Evolutionary conservation across 1,140 invertebrate genomes (phyloP).

Genomic region (Heliconius eleuchia): DNA sequence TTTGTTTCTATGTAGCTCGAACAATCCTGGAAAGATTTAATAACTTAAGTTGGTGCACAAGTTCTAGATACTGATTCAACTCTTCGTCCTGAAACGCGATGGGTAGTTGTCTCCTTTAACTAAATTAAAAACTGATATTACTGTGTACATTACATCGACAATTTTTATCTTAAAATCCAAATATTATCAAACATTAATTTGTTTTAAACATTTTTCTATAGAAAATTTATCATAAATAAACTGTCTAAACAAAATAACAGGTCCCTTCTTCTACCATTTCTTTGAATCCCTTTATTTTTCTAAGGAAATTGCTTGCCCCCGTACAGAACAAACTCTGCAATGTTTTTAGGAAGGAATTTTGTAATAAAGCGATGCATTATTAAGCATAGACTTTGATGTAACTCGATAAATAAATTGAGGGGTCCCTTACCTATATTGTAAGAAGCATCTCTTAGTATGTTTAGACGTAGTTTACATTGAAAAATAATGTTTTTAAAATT

Average conservation of each 20-base stretch:
- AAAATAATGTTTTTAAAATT: constrained; percentile 8
- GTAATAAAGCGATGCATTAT: constrained; percentile 66
- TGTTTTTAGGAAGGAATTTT: constrained; percentile 50
- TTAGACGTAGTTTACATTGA: background rate
- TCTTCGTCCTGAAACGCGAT: too few relatives aligned
- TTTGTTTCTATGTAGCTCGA: background rate
- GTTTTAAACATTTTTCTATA: background rate
- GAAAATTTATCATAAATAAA: background rate
- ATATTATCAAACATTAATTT: background rate
- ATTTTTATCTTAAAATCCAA: background rate
- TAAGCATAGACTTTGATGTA: constrained; percentile 64
- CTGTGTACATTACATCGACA: too few relatives aligned
- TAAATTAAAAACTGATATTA: too few relatives aligned
- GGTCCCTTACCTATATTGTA: background rate
- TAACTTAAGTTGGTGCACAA: too few relatives aligned
- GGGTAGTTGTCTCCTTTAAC: too few relatives aligned
- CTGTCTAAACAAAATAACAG: background rate
- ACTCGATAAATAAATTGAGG: constrained; percentile 43
- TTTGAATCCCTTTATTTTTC: constrained; percentile 57
- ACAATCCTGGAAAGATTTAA: too few relatives aligned
- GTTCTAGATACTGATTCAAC: too few relatives aligned
- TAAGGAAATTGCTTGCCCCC: constrained; percentile 57
- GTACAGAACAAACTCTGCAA: constrained; percentile 39
- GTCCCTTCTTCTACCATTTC: background rate
- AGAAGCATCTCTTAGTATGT: background rate